Base-by-base conservation (phyloP, 35 echinoderm and acorn worm genomes). In the Ptychodera flava region DNA sequence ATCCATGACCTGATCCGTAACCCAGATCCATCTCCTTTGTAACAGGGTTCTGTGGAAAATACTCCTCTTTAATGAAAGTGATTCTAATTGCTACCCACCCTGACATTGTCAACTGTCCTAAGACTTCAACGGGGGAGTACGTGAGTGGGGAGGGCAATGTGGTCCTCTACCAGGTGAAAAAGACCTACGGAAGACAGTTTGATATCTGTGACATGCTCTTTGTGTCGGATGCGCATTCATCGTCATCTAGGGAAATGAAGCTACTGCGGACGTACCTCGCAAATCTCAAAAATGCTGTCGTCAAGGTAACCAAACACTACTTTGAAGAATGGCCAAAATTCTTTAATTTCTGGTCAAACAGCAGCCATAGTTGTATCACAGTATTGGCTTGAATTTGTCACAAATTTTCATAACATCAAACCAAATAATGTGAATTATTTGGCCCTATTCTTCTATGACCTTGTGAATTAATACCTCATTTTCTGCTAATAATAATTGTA, bases 151-250 rank as follows among this genome's bases (percentile, higher is more conserved):
- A 99, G 79, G 96, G 96, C 10, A 99, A 99, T 85, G 94, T 99
- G 30, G 86, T 99, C 77, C 85, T 99, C 16, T 99, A 99, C 80
- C 93, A 99, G 91, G 91, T 90, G 78, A 99, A 99, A 86, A 99
- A 94, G 86, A 83, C 81, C 16, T 99, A 94, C 75, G 96, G 96
- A 0, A 78, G 89, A 16, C 88, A 94, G 53, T 91, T 99, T 82
- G 96, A 99, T 52, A 99, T 99, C 89, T 94, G 96, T 89, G 93
- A 99, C 84, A 92, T 99, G 90, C 36, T 99, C 30, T 99, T 99
- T 78, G 93, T 99, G 29, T 77, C 94, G 28, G 96, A 99, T 77
- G 91, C 93, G 14, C 84, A 94, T 33, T 92, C 88, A 33, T 84
- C 96, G 29, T 90, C 92, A 52, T 94, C 92, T 16, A 99, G 83